A percentile compares a stretch with the other conserved stretches of the same genome.
Conservation (phyloP, 2,113 vertebrate genomes). For the Brachyhypopomus occidentalis region DNA sequence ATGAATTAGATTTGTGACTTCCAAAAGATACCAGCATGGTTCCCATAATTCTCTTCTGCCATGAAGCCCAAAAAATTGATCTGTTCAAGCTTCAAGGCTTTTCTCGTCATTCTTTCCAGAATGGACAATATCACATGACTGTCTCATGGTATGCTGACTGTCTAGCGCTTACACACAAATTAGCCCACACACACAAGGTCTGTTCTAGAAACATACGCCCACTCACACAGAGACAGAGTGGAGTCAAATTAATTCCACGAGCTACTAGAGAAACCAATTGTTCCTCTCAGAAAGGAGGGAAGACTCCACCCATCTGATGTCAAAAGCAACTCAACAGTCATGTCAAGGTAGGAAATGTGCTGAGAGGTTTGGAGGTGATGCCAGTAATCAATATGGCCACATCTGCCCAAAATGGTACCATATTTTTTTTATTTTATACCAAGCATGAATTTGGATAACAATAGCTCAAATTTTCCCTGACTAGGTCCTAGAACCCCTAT, state of each 20-base stretch:
- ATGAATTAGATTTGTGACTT: neutral
- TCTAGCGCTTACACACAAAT: constrained; percentile 19
- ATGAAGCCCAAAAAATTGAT: neutral
- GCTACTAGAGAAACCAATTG: constrained; percentile 26
- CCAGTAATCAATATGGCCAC: neutral
- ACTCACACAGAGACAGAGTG: constrained; percentile 8
- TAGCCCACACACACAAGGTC: neutral
- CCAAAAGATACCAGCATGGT: neutral
- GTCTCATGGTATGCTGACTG: neutral
- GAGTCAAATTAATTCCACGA: constrained; percentile 38
- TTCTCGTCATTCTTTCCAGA: neutral
- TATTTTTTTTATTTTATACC: too few relatives aligned
- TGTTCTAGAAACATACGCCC: constrained; percentile 20
- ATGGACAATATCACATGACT: constrained; percentile 16
- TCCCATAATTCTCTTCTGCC: neutral
- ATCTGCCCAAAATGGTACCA: too few relatives aligned
- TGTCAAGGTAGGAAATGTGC: neutral
- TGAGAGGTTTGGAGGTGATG: neutral
- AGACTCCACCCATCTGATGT: constrained; percentile 8
- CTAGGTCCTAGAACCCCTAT: too few relatives aligned
- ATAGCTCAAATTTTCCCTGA: too few relatives aligned
- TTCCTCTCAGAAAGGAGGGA: constrained; percentile 21
- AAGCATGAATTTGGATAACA: too few relatives aligned
- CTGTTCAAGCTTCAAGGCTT: neutral
- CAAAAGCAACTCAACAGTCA: neutral